Base-by-base conservation (phyloP, 1,140 invertebrate genomes). In the Bombus pyrosoma region DNA sequence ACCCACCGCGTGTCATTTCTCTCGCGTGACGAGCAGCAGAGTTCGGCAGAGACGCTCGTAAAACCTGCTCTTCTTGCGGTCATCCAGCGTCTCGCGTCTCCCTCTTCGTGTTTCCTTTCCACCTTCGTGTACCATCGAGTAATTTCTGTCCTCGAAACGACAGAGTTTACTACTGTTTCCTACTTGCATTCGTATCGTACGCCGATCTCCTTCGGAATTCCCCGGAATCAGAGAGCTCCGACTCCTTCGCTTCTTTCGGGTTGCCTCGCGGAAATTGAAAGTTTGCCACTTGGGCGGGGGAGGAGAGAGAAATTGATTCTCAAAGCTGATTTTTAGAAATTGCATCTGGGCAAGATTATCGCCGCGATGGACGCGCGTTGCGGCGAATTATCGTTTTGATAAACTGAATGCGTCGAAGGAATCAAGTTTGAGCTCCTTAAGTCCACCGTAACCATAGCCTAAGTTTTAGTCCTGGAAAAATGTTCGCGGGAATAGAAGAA, bases 21-120 rank as follows among this genome's bases (percentile, higher is more conserved):
- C 88, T 87, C 84, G 93, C 91, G 92, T 93, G 94, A 93, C 91
- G 91, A 41, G 43, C 64, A 32, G 39, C 28, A 79, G 85, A 89
- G 82, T 81, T 90, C 86, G 84, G 90, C 79, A 41, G 37, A 69
- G n/a, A 66, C 66, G 88, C 91, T 94, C 94, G 93, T 94, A 94
- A 62, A 94, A 94, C 83, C 87, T 92, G 34, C 57, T 88, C 88
- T 89, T 90, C 89, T 91, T 91, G 89, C 79, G 90, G 91, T 92
- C 90, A 92, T 87, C 87, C 57, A 77, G 72, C 69, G 81, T 66
- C 47, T 86, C 83, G 81, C 64, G 41, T 28, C 37, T 28, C 28
- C 12, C 28, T 41, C 10, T 15, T 1, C 10, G 0, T 13, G 22
- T n/a, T 39, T 72, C 12, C 34, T 41, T 81, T 57, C 68, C 64